Base-by-base conservation (phyloP, 2,797 vertebrate species). In the Limosa lapponica region DNA sequence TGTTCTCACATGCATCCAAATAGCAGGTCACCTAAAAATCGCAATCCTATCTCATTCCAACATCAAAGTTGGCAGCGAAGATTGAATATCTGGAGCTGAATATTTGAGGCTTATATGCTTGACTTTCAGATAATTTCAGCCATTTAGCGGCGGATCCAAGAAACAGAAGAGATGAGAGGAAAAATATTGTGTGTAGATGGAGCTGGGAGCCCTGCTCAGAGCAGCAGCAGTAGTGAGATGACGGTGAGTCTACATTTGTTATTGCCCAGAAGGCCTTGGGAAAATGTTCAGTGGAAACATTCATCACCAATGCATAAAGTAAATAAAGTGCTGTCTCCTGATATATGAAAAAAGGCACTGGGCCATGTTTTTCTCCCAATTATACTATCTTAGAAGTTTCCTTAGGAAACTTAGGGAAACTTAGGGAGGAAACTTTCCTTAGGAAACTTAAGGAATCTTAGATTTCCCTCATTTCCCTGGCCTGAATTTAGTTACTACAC, bases 1-100 rank as follows among this genome's bases (percentile, higher is more conserved):
- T 82, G 70, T 87, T 91, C 64, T 36, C 65, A 57, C 52, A 62
- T 6, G 44, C 90, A 84, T 89, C 41, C 69, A 93, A 93, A 73
- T 37, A 87, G 64, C 48, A 61, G 83, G 46, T 69, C 46, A 65
- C 10, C 23, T 77, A 57, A 58, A 90, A 84, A 71, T 66, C 36
- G 27, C 55, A 54, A 61, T 54, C 61, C 30, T 66, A 34, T 71
- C 83, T 87, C 52, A 32, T 80, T 92, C 66, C 78, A 87, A n/a
- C 83, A 61, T 23, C 44, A 48, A 61, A 37, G 48, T 3, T 94
- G 93, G 89, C 91, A 94, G 75, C 27, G 13, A 93, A 86, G 58
- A 54, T 20, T 43, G 58, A 72, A 16, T 93, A 77, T 74, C 57
- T 89, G 78, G 24, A 87, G 37, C 14, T 75, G 48, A 70, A 59